Base-by-base conservation (phyloP, 2,888 invertebrate species). In the Apamea anceps region DNA sequence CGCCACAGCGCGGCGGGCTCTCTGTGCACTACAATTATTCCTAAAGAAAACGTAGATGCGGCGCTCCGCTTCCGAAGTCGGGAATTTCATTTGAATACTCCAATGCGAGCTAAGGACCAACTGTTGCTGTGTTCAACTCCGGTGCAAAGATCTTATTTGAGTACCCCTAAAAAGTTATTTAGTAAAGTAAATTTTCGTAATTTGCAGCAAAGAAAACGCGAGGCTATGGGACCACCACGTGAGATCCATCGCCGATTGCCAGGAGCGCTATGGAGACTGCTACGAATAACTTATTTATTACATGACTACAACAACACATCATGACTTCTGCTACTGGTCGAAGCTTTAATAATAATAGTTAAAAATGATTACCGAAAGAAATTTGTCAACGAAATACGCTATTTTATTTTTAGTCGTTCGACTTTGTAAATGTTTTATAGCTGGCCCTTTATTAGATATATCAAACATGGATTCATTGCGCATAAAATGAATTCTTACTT, bases 121-220 rank as follows among this genome's bases (percentile, higher is more conserved):
- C 10, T n/a, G 18, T 68, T 21, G 45, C 4, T n/a, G 18, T 42
- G n/a, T 45, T n/a, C 32, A 18, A 45, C n/a, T 45, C 21, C 68
- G 12, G 12, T 12, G n/a, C n/a, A 68, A 42, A 45, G 6, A 68
- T 3, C 28, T 68, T 21, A 28, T 48, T 32, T 0, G 32, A 32
- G 32, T 10, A 32, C 32, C 21, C 32, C 32, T 1, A 21, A 21
- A 32, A 10, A 63, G 37, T 37, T 2, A 1, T 32, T 2, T 5
- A 37, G 5, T 37, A 63, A 63, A 37, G 5, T 21, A 12, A 21
- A 25, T 25, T 25, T 2, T 28, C 0, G 70, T 54, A 63, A 42
- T 66, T 83, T 80, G 5, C 93, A 97, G 97, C 88, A 95, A 94
- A 89, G 96, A 97, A 86, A 95, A 97, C 86, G 97, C 97, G 0